Evolutionary conservation across 2,888 invertebrate genomes (phyloP).

Genomic region (Lochmaea capreae): DNA sequence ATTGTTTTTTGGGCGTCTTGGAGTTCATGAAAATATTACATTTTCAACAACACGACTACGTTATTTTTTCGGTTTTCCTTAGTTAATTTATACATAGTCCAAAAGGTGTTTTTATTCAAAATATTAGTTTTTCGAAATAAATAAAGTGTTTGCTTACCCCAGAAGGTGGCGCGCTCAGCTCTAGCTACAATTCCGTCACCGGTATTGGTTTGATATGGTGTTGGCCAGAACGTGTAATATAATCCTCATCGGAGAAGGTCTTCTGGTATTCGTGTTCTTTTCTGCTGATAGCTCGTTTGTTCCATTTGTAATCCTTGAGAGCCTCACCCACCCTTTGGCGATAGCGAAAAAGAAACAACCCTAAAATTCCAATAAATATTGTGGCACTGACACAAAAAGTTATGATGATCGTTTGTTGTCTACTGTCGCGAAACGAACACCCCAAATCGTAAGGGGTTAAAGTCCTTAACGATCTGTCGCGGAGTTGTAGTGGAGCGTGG

Average conservation of each 20-base stretch:
- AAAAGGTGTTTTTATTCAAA: too few species aligned
- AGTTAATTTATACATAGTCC: too few species aligned
- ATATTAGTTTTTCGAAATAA: neutral
- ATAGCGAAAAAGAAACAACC: conserved; percentile 82
- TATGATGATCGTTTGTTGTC: conserved; percentile 83
- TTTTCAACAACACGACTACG: too few species aligned
- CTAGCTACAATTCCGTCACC: conserved; percentile 96
- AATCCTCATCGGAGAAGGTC: conserved; percentile 90
- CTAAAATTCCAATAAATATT: conserved; percentile 77
- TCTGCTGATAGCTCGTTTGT: conserved; percentile 76
- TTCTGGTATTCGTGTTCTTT: conserved; percentile 92
- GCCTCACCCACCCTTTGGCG: conserved; percentile 84
- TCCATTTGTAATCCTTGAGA: conserved; percentile 86
- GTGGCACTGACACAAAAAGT: conserved; percentile 80
- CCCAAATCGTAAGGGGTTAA: conserved; percentile 83
- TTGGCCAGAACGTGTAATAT: conserved; percentile 76
- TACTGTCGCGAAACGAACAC: conserved; percentile 82
- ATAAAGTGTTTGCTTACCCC: conserved; percentile 63
- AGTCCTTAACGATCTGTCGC: conserved; percentile 75
- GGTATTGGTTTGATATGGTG: conserved; percentile 78
- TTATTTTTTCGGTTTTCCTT: too few species aligned
- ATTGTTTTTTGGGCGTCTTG: too few species aligned
- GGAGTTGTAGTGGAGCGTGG: conserved; percentile 77
- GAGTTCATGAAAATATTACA: too few species aligned
- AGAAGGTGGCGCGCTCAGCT: conserved; percentile 88